Conservation (phyloP, 1,140 invertebrate species). For the Zaprionus inermis region DNA sequence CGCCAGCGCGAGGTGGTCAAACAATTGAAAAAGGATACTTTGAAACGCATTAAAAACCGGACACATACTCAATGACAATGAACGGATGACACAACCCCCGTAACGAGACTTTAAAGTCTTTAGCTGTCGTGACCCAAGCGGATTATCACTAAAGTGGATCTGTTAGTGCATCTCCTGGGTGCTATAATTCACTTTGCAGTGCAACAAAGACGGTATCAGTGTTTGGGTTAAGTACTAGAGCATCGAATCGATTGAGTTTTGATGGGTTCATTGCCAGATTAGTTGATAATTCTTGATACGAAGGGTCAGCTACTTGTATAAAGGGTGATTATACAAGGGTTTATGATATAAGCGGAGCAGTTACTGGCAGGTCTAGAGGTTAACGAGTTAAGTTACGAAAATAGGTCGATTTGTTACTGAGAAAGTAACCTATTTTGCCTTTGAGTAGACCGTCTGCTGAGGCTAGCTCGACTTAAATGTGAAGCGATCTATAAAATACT, state of each 20-base stretch:
- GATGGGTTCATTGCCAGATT: conserved; percentile 38
- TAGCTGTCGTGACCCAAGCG: conserved; percentile 27
- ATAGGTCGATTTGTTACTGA: too few relatives aligned
- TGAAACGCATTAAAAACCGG: conserved; percentile 26
- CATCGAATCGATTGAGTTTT: conserved; percentile 37
- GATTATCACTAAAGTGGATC: conserved; percentile 71
- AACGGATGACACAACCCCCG: conserved; percentile 50
- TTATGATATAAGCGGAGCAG: not conserved
- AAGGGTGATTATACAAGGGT: not conserved
- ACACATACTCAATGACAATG: conserved; percentile 7
- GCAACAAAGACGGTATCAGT: conserved; percentile 16
- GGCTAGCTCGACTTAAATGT: too few relatives aligned
- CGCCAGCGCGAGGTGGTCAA: conserved; percentile 56
- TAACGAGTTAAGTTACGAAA: not conserved
- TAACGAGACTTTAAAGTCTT: conserved; percentile 60
- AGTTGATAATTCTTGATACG: not conserved
- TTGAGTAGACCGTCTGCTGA: too few relatives aligned
- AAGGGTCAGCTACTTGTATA: not conserved
- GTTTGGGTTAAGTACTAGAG: conserved; percentile 25
- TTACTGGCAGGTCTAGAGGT: not conserved
- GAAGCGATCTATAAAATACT: too few relatives aligned
- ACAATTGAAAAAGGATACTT: conserved; percentile 77
- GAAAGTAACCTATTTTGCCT: too few relatives aligned
- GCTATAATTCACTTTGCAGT: conserved; percentile 18
- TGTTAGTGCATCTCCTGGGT: conserved; percentile 31